phyloP scores from a whole-genome alignment of 2,888 invertebrate species.

The Thereva nobilitata region DNA sequence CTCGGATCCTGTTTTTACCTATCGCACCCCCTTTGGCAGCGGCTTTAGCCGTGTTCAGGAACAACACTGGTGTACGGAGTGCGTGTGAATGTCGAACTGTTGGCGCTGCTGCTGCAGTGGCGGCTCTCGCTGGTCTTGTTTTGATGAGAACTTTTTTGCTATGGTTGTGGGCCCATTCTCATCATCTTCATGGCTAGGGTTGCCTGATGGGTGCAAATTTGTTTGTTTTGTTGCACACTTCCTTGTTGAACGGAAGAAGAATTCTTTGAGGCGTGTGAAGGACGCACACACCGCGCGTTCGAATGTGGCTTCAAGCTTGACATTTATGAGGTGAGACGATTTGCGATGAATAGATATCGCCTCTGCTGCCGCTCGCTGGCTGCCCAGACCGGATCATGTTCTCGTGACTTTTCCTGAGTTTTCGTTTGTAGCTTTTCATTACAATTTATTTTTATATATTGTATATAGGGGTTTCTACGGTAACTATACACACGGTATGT shows the following conservation, averaged over 20 bases:
- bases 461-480: constrained; percentile 10
- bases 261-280: constrained; percentile 21
- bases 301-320: constrained; percentile 29
- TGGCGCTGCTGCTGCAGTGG: not conserved
- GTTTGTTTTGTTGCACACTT: constrained; percentile 33
- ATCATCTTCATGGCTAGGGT: constrained; percentile 9
- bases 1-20: not conserved
- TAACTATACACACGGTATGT: constrained; percentile 8
- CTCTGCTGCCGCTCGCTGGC: too few species aligned
- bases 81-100: not conserved
- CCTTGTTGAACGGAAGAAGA: constrained; percentile 31
- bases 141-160: constrained; percentile 15
- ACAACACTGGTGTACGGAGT: constrained; percentile 13
- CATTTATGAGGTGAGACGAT: constrained; percentile 28
- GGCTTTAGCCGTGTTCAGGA: not conserved
- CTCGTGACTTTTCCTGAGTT: not conserved
- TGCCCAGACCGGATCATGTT: constrained; percentile 7
- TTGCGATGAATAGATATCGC: constrained; percentile 15
- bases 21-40: not conserved
- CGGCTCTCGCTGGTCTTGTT: constrained; percentile 10
- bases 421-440: constrained; percentile 12
- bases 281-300: constrained; percentile 24
- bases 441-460: not conserved
- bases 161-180: not conserved
- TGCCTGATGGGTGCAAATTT: constrained; percentile 24